Conservation (phyloP, 2,113 vertebrate genomes). For the Orcinus orca region DNA sequence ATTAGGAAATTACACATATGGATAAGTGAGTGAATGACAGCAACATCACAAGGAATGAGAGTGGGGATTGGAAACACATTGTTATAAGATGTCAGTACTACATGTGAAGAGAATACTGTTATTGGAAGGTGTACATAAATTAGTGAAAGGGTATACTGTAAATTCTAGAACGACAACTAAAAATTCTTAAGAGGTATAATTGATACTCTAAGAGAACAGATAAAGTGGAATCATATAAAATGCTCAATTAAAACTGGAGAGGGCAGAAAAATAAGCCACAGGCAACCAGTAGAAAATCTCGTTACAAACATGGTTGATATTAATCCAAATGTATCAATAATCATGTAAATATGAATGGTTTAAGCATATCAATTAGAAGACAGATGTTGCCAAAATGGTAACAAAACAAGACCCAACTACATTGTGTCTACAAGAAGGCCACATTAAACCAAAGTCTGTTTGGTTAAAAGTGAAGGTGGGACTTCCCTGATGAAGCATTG, state of each 20-base stretch:
- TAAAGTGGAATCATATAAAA: neutral
- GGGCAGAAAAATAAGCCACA: neutral
- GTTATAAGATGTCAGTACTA: neutral
- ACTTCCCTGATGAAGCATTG: too few relatives aligned
- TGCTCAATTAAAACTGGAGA: neutral
- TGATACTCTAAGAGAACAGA: neutral
- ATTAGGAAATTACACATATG: neutral
- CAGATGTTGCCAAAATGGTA: neutral
- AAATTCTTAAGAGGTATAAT: neutral
- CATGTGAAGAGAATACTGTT: neutral
- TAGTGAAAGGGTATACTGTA: neutral
- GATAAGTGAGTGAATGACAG: neutral
- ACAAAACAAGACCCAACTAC: neutral
- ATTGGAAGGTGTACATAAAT: neutral
- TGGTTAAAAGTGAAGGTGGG: neutral
- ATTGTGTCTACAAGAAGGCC: neutral
- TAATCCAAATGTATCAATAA: neutral
- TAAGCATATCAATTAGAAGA: neutral
- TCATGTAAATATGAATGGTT: neutral
- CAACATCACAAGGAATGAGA: neutral
- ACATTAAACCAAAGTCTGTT: neutral
- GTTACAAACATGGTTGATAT: neutral
- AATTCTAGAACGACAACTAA: neutral
- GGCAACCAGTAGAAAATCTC: neutral
- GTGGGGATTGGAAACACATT: neutral